These are phyloP conservation scores for Microctenopoma stevenorrisi DNA, from an alignment of 2,797 vertebrate genomes.

Conservation along the genomic window DNA sequence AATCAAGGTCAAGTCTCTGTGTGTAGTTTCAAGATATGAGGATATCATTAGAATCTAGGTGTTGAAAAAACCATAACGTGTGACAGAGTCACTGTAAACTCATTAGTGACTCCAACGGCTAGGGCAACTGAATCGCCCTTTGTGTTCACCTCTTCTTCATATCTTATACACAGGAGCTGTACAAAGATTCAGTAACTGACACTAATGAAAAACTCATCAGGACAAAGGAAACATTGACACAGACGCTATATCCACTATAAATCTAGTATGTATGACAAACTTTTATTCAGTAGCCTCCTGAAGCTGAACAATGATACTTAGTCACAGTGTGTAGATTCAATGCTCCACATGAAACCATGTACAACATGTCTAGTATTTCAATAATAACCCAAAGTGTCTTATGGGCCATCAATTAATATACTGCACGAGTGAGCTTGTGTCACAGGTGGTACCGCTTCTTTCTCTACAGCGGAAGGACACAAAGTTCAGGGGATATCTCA, in stretches of 20 bases:
- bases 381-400: slow-evolving; percentile 13
- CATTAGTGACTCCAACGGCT: slow-evolving; percentile 12
- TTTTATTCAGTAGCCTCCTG: not conserved
- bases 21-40: not conserved
- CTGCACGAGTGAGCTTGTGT: not conserved
- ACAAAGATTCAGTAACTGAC: too few species aligned
- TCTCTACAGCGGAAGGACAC: slow-evolving; percentile 4
- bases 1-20: not conserved
- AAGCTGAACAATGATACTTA: slow-evolving; percentile 23
- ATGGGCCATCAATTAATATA: not conserved
- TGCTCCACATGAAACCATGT: slow-evolving; percentile 8
- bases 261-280: too few species aligned
- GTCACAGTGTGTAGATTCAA: slow-evolving; percentile 2
- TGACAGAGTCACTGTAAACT: slow-evolving; percentile 14
- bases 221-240: too few species aligned
- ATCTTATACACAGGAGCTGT: not conserved
- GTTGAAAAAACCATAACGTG: slow-evolving; percentile 17
- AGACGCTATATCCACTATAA: too few species aligned
- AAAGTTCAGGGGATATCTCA: not conserved
- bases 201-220: too few species aligned
- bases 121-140: slow-evolving; percentile 1
- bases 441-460: slow-evolving; percentile 5
- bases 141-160: not conserved
- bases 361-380: not conserved
- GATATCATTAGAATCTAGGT: not conserved